Evolutionary conservation across 1,140 invertebrate species (phyloP).

Genomic region (Nasonia giraulti): DNA sequence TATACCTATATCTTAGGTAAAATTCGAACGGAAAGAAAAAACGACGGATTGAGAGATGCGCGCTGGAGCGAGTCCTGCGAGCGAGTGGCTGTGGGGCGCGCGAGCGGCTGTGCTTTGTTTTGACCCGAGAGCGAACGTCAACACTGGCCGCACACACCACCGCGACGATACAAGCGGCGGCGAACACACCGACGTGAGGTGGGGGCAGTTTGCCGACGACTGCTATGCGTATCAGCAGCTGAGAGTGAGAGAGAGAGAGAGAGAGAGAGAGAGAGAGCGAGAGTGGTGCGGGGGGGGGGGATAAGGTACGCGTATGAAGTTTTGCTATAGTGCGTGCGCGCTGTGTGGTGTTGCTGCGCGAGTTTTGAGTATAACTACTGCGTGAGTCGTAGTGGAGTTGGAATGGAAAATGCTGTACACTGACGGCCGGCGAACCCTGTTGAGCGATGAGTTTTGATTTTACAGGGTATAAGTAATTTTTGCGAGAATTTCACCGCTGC

Average conservation of each 20-base stretch:
- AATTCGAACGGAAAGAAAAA: neutral
- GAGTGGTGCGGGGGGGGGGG: too few relatives aligned
- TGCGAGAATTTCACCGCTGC: too few relatives aligned
- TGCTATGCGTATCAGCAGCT: neutral
- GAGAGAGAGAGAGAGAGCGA: too few relatives aligned
- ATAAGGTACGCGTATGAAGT: neutral
- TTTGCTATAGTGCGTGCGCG: neutral
- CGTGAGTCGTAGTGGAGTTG: neutral
- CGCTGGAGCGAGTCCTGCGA: constrained; percentile 34
- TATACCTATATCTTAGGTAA: too few relatives aligned
- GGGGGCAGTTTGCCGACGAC: neutral
- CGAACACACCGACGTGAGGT: neutral
- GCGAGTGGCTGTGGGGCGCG: constrained; percentile 32
- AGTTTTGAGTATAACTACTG: neutral
- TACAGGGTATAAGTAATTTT: neutral
- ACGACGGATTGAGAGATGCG: neutral
- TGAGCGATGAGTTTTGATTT: neutral
- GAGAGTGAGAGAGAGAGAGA: too few relatives aligned
- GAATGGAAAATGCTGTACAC: neutral
- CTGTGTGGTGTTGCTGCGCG: neutral
- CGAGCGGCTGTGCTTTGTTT: constrained; percentile 47
- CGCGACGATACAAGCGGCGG: neutral
- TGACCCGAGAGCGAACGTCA: constrained; percentile 29
- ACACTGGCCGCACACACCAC: constrained; percentile 15
- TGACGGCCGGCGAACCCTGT: neutral